Evolutionary conservation across 1,140 invertebrate genomes (phyloP), one percentile per base, ranked within the genome.

Genomic region (Ectropis grisescens): DNA sequence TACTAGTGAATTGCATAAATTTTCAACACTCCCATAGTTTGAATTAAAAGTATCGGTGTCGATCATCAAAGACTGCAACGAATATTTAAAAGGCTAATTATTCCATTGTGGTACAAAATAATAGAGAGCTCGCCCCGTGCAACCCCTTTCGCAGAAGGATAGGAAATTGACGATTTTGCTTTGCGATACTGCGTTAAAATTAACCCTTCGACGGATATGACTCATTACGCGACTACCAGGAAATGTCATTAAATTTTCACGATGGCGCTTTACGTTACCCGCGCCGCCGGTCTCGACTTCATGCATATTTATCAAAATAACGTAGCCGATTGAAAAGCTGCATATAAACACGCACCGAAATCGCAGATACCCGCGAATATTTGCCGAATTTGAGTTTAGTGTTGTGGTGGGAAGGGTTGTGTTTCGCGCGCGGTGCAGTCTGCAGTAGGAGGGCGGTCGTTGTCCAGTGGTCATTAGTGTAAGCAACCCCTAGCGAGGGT

Each of bases 231-330:
- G 49, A 57, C 60, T 66, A 76, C 71, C 65, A 75, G 76, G 71
- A 76, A 78, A 69, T 61, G 64, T 71, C 67, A 81, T 81, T 74
- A 81, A 81, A 74, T 76, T 81, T 81, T 78, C 76, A 81, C 66
- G 62, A 71, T 74, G 58, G 62, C 67, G 72, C 75, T 75, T 80
- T 61, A 61, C 58, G 72, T 78, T 76, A 76, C 68, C 62, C 58
- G 57, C 51, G 61, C 54, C 48, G 64, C 50, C 54, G 64, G 70
- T 78, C 75, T 78, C 60, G 67, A 56, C 56, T 76, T 74, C 69
- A 81, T 78, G 68, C 72, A 81, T 81, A 78, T 81, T 76, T 76
- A 76, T 76, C 70, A 76, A 78, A 81, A 81, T 76, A 81, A 76
- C 69, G 66, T 65, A 61, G 61, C 61, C 70, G 72, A 81, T 81